Conservation (phyloP, 1,140 invertebrate genomes). For the Philopotamus ludificatus region DNA sequence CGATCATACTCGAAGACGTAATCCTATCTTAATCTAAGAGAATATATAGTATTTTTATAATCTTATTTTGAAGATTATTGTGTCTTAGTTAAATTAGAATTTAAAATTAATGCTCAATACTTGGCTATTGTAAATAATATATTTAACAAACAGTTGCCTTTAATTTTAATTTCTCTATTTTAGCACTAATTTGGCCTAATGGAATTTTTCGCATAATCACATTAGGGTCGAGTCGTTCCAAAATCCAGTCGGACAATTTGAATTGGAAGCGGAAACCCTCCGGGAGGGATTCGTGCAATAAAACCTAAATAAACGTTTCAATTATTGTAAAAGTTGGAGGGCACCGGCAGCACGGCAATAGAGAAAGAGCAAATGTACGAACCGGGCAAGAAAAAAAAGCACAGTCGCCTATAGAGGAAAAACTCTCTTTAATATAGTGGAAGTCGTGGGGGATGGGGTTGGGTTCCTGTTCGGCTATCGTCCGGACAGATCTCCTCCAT, state of each 20-base stretch:
- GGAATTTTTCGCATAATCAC: slow-evolving; percentile 18
- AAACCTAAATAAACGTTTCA: slow-evolving; percentile 42
- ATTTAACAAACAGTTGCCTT: too few relatives aligned
- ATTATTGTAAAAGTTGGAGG: slow-evolving; percentile 40
- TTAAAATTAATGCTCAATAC: too few relatives aligned
- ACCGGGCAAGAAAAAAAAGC: slow-evolving; percentile 22
- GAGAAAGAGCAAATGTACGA: slow-evolving; percentile 30
- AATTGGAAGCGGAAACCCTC: slow-evolving; percentile 33
- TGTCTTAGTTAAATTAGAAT: too few relatives aligned
- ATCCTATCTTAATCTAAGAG: too few relatives aligned
- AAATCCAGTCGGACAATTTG: slow-evolving; percentile 41
- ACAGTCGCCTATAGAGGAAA: slow-evolving; percentile 27
- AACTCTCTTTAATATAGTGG: slow-evolving; percentile 36
- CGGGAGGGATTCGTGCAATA: slow-evolving; percentile 32
- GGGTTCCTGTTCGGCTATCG: slow-evolving; percentile 16
- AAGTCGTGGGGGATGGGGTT: too few relatives aligned
- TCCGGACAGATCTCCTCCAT: slow-evolving; percentile 20
- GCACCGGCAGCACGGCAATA: slow-evolving; percentile 16
- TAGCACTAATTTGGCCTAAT: too few relatives aligned
- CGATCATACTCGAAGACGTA: too few relatives aligned
- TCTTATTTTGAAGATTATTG: too few relatives aligned
- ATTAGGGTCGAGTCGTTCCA: neutral
- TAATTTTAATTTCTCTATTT: too few relatives aligned
- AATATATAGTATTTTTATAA: too few relatives aligned
- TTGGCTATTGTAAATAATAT: too few relatives aligned